These are phyloP conservation scores for Lasioglossum albipes DNA, from an alignment of 1,140 invertebrate species.

Conservation along the genomic window DNA sequence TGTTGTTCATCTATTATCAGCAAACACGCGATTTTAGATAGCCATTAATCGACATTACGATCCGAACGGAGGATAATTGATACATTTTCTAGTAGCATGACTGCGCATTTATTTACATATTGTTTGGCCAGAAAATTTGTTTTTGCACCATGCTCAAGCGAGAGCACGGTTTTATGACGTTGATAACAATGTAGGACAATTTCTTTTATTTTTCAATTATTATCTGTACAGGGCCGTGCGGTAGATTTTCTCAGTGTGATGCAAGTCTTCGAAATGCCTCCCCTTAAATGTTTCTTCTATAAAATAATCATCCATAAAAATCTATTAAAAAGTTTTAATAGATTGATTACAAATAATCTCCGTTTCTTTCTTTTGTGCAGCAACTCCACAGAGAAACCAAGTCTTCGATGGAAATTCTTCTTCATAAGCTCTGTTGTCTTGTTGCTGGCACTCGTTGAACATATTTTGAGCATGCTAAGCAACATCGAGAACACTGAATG, in stretches of 20 bases:
- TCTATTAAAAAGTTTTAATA: too few species aligned
- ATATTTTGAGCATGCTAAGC: slow-evolving; percentile 71
- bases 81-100: background rate
- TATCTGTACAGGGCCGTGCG: too few species aligned
- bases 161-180: too few species aligned
- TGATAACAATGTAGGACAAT: too few species aligned
- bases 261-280: too few species aligned
- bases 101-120: background rate
- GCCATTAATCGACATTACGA: background rate
- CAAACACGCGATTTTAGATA: slow-evolving; percentile 9
- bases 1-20: slow-evolving; percentile 2
- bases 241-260: too few species aligned
- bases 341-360: background rate
- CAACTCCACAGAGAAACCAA: slow-evolving; percentile 58
- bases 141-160: too few species aligned
- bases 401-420: slow-evolving; percentile 71
- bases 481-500: slow-evolving; percentile 50
- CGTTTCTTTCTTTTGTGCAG: slow-evolving; percentile 42
- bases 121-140: too few species aligned
- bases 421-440: slow-evolving; percentile 64
- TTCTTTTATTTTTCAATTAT: too few species aligned
- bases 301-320: too few species aligned
- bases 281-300: too few species aligned
- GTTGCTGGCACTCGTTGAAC: slow-evolving; percentile 69
- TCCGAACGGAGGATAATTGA: slow-evolving; percentile 2